Evolutionary conservation across 2,797 vertebrate species (phyloP), one percentile per base, ranked within the genome.

Genomic region (Sparus aurata): DNA sequence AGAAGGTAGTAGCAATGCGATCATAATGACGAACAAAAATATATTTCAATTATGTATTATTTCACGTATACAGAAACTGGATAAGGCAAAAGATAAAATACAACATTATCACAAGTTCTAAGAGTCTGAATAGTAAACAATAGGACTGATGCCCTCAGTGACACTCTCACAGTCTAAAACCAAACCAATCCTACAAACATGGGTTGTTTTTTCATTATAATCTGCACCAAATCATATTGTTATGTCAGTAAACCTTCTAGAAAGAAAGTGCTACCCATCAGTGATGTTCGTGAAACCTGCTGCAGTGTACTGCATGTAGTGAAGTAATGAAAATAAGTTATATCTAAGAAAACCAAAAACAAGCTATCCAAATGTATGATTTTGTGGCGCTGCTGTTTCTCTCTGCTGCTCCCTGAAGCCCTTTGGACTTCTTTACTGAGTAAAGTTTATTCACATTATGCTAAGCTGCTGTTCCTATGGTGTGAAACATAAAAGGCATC

Each of bases 371-470:
- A 58, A 53, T 80, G 50, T 50, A 11, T 30, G 23, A 5, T 46
- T 23, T 25, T 15, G 22, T 54, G 52, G 30, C 4, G 17, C 4
- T 12, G 30, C 15, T 67, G 1, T 61, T 13, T 41, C 22, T 34
- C 20, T 30, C 25, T 38, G 50, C 59, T 50, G 62, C 30, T 64
- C 57, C 18, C 34, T 46, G 50, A 59, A 75, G 25, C 41, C 13
- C 22, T 73, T 68, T 59, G 55, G 84, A 78, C 41, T 83, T 59
- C 23, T n/a, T n/a, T 25, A 38, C 55, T 47, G 47, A 23, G 13
- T 68, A 20, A 70, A 38, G 13, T 49, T 3, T 68, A 75, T 86
- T 54, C 79, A 77, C 79, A 85, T 82, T 77, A 12, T 83, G 69
- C 43, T 41, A 58, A 83, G 77, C 52, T 43, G 67, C 65, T 52